Conservation (phyloP, 2,888 invertebrate genomes). For the Gastrophysa polygoni region DNA sequence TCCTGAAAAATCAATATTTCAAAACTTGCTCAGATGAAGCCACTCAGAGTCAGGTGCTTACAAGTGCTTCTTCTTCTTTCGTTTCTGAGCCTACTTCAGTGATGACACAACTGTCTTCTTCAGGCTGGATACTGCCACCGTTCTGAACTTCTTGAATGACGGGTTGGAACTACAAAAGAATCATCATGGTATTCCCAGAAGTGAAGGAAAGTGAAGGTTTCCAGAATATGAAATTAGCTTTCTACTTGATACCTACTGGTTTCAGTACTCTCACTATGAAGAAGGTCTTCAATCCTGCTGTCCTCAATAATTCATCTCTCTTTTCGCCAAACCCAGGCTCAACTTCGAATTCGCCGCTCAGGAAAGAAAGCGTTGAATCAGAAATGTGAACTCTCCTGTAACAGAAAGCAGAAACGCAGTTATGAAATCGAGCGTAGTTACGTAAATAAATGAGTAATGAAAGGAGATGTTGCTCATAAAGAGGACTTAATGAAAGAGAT, state of each 20-base stretch:
- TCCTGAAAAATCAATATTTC: conserved; percentile 37
- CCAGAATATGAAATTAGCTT: no score
- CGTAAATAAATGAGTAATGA: no score
- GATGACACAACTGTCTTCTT: conserved; percentile 58
- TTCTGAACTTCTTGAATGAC: conserved; percentile 57
- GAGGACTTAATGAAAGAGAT: no score
- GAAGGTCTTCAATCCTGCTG: conserved; percentile 89
- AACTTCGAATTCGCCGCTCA: conserved; percentile 91
- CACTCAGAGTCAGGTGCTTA: conserved; percentile 32
- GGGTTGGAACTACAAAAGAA: conserved; percentile 50
- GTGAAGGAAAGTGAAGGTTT: no score
- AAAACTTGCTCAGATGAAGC: conserved; percentile 9
- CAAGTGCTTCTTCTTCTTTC: conserved; percentile 55
- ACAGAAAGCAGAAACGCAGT: conserved; percentile 34
- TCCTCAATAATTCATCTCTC: conserved; percentile 87
- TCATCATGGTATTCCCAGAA: background rate
- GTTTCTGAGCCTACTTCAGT: conserved; percentile 57
- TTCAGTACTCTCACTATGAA: conserved; percentile 87
- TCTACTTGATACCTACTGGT: conserved; percentile 66
- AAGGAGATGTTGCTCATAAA: no score
- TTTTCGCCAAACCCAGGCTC: conserved; percentile 89
- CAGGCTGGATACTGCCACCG: conserved; percentile 57
- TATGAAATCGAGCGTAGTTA: no score
- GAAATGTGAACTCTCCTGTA: conserved; percentile 91
- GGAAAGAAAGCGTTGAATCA: conserved; percentile 84